Evolutionary conservation across 1,140 invertebrate species (phyloP), one percentile per base, ranked within the genome.

Genomic region (Drosophila ercepeae): DNA sequence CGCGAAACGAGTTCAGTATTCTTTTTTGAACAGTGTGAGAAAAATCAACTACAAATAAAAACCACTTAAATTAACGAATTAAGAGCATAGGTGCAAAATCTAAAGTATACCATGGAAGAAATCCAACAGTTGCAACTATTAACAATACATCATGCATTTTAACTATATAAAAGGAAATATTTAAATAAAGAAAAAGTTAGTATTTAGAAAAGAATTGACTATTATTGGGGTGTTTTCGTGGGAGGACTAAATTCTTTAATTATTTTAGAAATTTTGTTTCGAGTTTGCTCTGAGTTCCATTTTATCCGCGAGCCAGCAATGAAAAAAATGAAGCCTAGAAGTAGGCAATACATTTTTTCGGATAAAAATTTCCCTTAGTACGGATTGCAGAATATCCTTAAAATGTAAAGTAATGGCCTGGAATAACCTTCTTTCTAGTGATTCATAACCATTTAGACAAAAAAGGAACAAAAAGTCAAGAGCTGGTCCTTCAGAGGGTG

Each of bases 151-250:
- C 65, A 79, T 68, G 79, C 79, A 83, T 83, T 83, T 83, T 83
- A 83, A 84, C 78, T 75, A 84, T 79, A 84, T 75, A 83, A 79
- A 83, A 72, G 71, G 5, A 39, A 78, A 84, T 83, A 84, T 84
- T 83, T 72, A 86, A 83, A 78, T 83, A 83, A 83, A 78, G 84
- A 83, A 83, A 83, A 75, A 84, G 79, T 84, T 83, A 83, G 78
- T 61, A 79, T 72, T 84, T 84, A 83, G 45, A 63, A 14, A 6
- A 49, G 39, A 11, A 1, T 3, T 32, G 14, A 6, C 25, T 19
- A 44, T 41, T 65, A 57, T 42, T 3, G 4, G 2, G 4, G 36
- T n/a, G n/a, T n/a, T n/a, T n/a, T n/a, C n/a, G n/a, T n/a, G 36
- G 36, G 14, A 14, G 14, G 21, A 4, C 21, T 21, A 4, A 4